Percentiles rank a stretch among this genome's conserved stretches.
Conservation (phyloP, 2,888 invertebrate genomes). For the Eupithecia abbreviata region DNA sequence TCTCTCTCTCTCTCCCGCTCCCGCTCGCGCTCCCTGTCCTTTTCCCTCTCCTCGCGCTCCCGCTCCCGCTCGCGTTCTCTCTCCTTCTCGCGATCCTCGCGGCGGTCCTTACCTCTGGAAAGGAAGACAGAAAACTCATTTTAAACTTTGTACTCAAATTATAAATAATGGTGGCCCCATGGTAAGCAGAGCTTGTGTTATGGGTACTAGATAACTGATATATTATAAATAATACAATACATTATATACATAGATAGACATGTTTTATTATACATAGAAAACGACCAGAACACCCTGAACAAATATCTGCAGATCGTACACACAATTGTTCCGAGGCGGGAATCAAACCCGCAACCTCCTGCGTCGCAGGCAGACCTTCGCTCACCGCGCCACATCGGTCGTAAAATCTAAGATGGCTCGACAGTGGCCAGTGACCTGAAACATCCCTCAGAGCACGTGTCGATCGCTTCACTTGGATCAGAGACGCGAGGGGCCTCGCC, state of each 20-base stretch:
- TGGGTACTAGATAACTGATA: too few relatives aligned
- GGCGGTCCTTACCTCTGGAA: slow-evolving; percentile 43
- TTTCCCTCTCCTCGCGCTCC: slow-evolving; percentile 43
- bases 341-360: too few relatives aligned
- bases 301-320: too few relatives aligned
- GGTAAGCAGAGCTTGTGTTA: too few relatives aligned
- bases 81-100: slow-evolving; percentile 57
- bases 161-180: too few relatives aligned
- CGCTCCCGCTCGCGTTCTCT: slow-evolving; percentile 42
- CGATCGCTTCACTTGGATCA: background rate
- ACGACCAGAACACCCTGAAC: too few relatives aligned
- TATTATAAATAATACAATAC: too few relatives aligned
- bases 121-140: background rate
- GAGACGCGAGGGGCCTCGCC: background rate
- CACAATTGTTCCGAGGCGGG: too few relatives aligned
- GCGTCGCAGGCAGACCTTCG: too few relatives aligned
- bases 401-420: background rate
- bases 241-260: too few relatives aligned
- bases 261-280: too few relatives aligned
- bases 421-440: background rate
- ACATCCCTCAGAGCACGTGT: background rate
- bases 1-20: slow-evolving; percentile 43
- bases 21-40: slow-evolving; percentile 36
- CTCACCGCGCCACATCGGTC: too few relatives aligned
- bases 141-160: background rate